Conservation (phyloP, 2,797 vertebrate genomes). For the Phrynocephalus forsythii region DNA sequence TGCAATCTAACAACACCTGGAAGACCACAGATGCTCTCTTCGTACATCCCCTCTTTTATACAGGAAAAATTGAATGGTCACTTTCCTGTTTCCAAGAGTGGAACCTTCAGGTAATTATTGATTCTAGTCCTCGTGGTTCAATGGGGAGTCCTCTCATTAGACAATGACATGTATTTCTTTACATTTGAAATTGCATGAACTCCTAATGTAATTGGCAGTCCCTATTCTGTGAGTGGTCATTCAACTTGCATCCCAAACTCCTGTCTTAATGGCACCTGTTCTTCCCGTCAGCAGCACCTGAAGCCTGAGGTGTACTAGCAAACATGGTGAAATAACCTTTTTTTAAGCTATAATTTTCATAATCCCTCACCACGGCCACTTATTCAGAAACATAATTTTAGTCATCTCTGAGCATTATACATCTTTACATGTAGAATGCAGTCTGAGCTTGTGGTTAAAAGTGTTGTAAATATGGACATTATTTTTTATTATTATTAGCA, state of each 20-base stretch:
- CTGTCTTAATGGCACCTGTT: background rate
- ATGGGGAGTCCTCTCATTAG: background rate
- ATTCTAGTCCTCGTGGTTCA: background rate
- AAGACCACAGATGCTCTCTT: too few species aligned
- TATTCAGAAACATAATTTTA: too few species aligned
- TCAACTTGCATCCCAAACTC: background rate
- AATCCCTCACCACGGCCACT: too few species aligned
- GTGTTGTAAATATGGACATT: background rate
- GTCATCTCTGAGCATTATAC: too few species aligned
- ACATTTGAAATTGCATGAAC: background rate
- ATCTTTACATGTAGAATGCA: background rate
- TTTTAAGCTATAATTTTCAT: too few species aligned
- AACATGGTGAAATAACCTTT: too few species aligned
- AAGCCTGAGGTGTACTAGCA: too few species aligned
- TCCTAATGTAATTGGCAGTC: background rate
- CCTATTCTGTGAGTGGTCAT: too few species aligned
- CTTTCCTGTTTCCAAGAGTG: background rate
- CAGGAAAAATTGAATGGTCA: background rate
- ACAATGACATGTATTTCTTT: background rate
- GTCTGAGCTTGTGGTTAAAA: too few species aligned
- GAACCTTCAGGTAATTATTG: background rate
- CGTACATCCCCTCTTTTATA: too few species aligned
- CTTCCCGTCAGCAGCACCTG: background rate
- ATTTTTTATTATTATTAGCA: background rate
- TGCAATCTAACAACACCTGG: too few species aligned